Conservation (phyloP, 2,888 invertebrate genomes). For the Tetragonula carbonaria region DNA sequence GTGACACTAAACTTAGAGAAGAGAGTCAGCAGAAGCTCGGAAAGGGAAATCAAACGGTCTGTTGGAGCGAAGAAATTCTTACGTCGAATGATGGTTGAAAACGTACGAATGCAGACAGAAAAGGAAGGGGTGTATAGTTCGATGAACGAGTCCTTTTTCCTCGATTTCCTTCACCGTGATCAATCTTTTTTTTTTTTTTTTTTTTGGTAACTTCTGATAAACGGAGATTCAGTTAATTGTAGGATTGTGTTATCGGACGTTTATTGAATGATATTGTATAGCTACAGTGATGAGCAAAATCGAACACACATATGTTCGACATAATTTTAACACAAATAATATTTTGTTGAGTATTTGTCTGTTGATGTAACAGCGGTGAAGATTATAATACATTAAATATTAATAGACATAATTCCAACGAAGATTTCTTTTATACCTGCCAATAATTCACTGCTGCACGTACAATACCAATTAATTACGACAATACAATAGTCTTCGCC, state of each 20-base stretch:
- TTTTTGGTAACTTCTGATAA: neutral
- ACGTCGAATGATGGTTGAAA: no score
- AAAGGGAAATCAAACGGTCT: slow-evolving; percentile 6
- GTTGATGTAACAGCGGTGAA: no score
- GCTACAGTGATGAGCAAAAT: no score
- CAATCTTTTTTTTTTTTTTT: neutral
- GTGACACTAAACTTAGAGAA: slow-evolving; percentile 32
- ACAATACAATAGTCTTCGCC: no score
- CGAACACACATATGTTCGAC: no score
- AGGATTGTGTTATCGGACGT: neutral
- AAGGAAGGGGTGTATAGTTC: neutral
- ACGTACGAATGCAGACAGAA: neutral
- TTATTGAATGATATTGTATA: neutral
- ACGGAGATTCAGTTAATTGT: neutral
- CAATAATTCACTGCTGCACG: no score
- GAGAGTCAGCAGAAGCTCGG: neutral
- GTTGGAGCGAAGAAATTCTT: neutral
- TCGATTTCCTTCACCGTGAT: slow-evolving; percentile 4
- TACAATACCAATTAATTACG: no score
- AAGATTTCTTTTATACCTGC: no score
- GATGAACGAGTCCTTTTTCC: slow-evolving; percentile 2
- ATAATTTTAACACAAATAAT: no score
- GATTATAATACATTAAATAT: no score
- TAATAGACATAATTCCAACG: no score
- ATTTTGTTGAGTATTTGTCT: no score